Percentiles rank a stretch among this genome's conserved stretches.
phyloP scores from a whole-genome alignment of 2,888 invertebrate genomes.

The Clusia tigrina region DNA sequence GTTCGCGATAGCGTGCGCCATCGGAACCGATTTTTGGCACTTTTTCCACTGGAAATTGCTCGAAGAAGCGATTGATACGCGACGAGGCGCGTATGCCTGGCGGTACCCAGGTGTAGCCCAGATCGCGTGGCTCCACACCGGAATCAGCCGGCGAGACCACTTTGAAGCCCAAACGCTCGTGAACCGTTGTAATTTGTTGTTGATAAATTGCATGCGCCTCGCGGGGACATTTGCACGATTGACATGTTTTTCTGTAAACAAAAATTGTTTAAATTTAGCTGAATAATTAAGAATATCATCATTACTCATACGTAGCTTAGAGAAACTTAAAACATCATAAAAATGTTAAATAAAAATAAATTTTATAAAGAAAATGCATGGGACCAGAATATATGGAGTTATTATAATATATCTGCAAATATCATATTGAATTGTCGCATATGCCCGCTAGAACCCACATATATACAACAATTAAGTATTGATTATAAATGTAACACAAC shows the following conservation, averaged over 20 bases:
- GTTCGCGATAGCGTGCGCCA: conserved; percentile 82
- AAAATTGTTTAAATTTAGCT: not conserved
- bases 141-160: conserved; percentile 67
- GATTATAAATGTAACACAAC: too few species aligned
- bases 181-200: conserved; percentile 83
- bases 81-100: conserved; percentile 62
- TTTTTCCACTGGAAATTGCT: conserved; percentile 84
- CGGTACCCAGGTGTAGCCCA: conserved; percentile 77
- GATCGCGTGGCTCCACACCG: conserved; percentile 69
- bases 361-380: too few species aligned
- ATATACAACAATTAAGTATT: too few species aligned
- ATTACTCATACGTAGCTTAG: too few species aligned
- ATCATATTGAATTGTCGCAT: too few species aligned
- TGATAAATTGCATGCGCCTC: conserved; percentile 90
- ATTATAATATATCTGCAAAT: too few species aligned
- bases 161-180: conserved; percentile 75
- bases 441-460: too few species aligned
- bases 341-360: too few species aligned
- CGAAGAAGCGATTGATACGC: conserved; percentile 83
- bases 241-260: conserved; percentile 85
- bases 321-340: too few species aligned
- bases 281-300: too few species aligned
- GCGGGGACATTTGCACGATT: conserved; percentile 89
- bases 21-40: conserved; percentile 76
- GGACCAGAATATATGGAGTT: too few species aligned